Evolutionary conservation across 1,140 invertebrate genomes (phyloP).

Genomic region (Amphibalanus amphitrite): DNA sequence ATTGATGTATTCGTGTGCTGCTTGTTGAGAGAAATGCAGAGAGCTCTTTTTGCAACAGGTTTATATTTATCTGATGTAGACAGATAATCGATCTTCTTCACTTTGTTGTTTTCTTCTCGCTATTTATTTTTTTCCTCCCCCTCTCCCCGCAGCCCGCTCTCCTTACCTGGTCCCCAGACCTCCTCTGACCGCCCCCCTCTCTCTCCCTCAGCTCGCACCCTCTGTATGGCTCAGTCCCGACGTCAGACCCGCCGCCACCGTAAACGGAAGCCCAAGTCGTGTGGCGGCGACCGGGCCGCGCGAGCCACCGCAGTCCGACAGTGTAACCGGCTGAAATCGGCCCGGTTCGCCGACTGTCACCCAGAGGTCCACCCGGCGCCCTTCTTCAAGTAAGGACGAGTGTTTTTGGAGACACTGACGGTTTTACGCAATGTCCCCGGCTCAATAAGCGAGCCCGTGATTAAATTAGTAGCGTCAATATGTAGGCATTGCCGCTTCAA

Average conservation of each 20-base stretch:
- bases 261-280: background rate
- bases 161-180: no score
- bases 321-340: slow-evolving; percentile 34
- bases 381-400: slow-evolving; percentile 40
- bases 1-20: background rate
- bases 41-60: background rate
- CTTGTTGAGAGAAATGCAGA: background rate
- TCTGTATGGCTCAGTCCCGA: slow-evolving; percentile 9
- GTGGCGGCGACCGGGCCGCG: slow-evolving; percentile 20
- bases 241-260: slow-evolving; percentile 15
- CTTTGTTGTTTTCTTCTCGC: background rate
- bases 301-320: slow-evolving; percentile 23
- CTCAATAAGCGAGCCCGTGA: background rate
- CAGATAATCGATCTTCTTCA: background rate
- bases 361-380: slow-evolving; percentile 52
- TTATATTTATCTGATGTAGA: background rate
- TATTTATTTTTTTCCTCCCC: background rate
- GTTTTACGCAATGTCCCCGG: background rate
- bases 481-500: no score
- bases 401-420: background rate
- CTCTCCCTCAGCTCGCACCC: background rate
- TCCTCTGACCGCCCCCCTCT: background rate
- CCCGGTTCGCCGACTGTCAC: slow-evolving; percentile 47
- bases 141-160: no score
- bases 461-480: no score